phyloP scores from a whole-genome alignment of 2,797 vertebrate genomes.

The Alca torda region DNA sequence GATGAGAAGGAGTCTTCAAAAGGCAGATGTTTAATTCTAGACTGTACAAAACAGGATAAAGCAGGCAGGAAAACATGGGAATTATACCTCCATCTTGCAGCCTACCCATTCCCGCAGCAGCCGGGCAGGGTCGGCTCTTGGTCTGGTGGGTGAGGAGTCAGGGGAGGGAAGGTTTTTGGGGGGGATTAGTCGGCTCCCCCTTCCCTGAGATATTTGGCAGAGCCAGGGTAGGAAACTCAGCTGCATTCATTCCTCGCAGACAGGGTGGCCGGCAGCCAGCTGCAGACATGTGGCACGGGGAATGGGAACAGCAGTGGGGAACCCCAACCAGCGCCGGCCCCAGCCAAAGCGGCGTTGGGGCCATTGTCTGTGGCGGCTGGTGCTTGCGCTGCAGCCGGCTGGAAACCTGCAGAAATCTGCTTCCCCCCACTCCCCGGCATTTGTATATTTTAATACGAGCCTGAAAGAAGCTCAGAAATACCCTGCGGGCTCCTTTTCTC shows the following conservation, averaged over 20 bases:
- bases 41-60: neutral
- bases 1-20: neutral
- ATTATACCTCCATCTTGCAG: neutral
- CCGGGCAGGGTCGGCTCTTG: neutral
- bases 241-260: neutral
- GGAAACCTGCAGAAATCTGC: neutral
- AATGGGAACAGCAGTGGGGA: neutral
- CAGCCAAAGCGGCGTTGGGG: neutral
- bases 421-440: rapidly evolving
- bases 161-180: neutral
- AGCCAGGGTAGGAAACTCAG: neutral
- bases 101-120: rapidly evolving
- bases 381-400: neutral
- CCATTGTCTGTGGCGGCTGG: neutral
- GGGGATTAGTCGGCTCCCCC: neutral
- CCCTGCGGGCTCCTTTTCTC: rapidly evolving
- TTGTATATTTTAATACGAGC: rapidly evolving
- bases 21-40: neutral
- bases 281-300: neutral
- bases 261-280: neutral
- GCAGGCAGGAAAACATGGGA: neutral
- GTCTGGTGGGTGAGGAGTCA: neutral
- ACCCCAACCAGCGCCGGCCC: neutral
- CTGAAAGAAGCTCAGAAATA: neutral
- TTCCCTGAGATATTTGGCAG: neutral